phyloP scores from a whole-genome alignment of 2,888 invertebrate species.

The Zaprionus obscuricornis region DNA sequence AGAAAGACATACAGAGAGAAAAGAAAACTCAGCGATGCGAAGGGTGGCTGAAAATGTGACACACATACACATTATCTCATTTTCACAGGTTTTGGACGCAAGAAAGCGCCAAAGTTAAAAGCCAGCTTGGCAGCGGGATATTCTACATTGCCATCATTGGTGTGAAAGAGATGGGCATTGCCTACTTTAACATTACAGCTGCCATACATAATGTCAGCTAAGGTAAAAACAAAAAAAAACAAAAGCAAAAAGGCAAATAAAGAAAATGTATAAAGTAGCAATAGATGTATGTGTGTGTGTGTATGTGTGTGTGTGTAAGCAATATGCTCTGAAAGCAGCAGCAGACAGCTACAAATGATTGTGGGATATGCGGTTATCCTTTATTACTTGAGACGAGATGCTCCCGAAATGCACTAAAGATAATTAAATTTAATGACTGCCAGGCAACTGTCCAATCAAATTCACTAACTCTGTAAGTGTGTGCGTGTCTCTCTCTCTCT shows the following conservation, averaged over 20 bases:
- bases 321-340: slow-evolving; percentile 21
- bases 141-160: slow-evolving; percentile 1
- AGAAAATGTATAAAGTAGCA: slow-evolving; percentile 27
- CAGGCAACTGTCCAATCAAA: slow-evolving; percentile 17
- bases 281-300: not conserved
- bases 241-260: slow-evolving; percentile 14
- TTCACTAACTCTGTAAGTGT: slow-evolving; percentile 1
- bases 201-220: slow-evolving; percentile 43
- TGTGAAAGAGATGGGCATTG: slow-evolving; percentile 10
- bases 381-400: slow-evolving; percentile 1
- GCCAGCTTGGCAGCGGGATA: slow-evolving; percentile 43
- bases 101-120: slow-evolving; percentile 70
- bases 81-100: slow-evolving; percentile 68
- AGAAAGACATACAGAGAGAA: slow-evolving; percentile 3
- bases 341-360: slow-evolving; percentile 59
- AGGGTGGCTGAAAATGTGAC: slow-evolving; percentile 50
- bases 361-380: slow-evolving; percentile 24
- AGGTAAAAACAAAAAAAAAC: slow-evolving; percentile 7
- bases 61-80: slow-evolving; percentile 78
- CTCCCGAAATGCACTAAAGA: slow-evolving; percentile 45
- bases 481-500: slow-evolving; percentile 2
- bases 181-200: slow-evolving; percentile 23
- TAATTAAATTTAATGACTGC: slow-evolving; percentile 63
- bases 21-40: not conserved
- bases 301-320: not conserved